These are phyloP conservation scores for Tetragnatha montana DNA, from an alignment of 2,888 invertebrate genomes.

Conservation along the genomic window DNA sequence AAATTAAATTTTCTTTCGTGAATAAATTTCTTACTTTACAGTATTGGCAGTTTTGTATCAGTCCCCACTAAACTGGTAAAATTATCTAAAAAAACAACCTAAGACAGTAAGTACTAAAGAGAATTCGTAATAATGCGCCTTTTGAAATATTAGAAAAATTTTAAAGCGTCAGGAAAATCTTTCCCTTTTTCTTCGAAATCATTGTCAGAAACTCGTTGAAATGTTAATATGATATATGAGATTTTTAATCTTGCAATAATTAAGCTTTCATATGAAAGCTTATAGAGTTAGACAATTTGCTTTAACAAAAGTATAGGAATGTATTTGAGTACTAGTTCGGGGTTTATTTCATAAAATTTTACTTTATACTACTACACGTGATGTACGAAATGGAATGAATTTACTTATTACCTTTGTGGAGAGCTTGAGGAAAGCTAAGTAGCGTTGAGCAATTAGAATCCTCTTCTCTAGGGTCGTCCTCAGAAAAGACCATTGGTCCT, in stretches of 20 bases:
- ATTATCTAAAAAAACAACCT: not conserved
- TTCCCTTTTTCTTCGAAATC: too few species aligned
- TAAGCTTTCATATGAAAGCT: too few species aligned
- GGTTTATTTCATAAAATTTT: not conserved
- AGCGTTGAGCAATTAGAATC: conserved; percentile 82
- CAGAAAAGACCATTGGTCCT: conserved; percentile 76
- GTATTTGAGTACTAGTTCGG: not conserved
- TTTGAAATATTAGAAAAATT: too few species aligned
- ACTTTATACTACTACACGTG: too few species aligned
- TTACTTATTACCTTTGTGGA: conserved; percentile 79
- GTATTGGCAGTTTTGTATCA: too few species aligned
- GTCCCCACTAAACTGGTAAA: too few species aligned
- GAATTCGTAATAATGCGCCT: not conserved
- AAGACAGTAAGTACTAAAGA: not conserved
- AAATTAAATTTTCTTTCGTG: not conserved
- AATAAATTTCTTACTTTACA: too few species aligned
- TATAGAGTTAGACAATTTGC: not conserved
- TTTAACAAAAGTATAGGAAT: not conserved
- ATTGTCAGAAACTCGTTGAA: not conserved
- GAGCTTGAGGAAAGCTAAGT: conserved; percentile 84
- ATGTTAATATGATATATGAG: not conserved
- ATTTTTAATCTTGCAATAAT: too few species aligned
- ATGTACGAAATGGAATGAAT: not conserved
- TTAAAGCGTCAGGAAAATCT: too few species aligned
- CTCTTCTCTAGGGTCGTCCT: conserved; percentile 77